phyloP scores from a whole-genome alignment of 2,113 vertebrate genomes.

The Menura novaehollandiae region DNA sequence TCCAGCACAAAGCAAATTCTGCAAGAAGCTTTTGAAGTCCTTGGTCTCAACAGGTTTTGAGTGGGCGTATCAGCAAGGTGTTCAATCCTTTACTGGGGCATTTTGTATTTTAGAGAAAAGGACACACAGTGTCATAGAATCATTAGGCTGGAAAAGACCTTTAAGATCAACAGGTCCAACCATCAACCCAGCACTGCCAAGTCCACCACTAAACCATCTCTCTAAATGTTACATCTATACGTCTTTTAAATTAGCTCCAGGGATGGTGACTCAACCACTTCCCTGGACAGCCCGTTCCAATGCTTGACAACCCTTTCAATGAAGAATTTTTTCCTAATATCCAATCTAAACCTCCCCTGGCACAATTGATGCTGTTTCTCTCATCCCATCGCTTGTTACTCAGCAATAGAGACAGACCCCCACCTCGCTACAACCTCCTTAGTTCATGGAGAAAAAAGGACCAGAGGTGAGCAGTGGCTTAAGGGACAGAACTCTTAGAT shows the following conservation, averaged over 20 bases:
- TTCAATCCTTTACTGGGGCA: neutral
- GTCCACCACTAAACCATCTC: neutral
- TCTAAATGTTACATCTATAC: neutral
- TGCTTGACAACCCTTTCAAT: neutral
- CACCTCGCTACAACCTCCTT: neutral
- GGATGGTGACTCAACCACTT: neutral
- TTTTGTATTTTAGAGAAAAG: neutral
- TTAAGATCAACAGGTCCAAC: neutral
- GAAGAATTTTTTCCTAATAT: neutral
- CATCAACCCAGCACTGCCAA: neutral
- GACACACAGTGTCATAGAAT: neutral
- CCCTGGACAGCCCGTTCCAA: neutral
- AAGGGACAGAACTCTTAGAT: neutral
- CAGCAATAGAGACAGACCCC: neutral
- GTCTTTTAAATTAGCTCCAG: neutral
- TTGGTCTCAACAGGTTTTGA: neutral
- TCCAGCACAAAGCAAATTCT: constrained; percentile 17
- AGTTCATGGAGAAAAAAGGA: neutral
- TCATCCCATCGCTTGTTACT: neutral
- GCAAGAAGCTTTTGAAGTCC: neutral
- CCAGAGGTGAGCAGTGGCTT: neutral
- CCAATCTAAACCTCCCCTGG: neutral
- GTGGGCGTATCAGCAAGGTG: neutral
- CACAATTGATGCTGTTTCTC: neutral
- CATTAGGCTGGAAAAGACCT: neutral